Evolutionary conservation across 2,797 vertebrate species (phyloP).

Genomic region (Pagetopsis macropterus): DNA sequence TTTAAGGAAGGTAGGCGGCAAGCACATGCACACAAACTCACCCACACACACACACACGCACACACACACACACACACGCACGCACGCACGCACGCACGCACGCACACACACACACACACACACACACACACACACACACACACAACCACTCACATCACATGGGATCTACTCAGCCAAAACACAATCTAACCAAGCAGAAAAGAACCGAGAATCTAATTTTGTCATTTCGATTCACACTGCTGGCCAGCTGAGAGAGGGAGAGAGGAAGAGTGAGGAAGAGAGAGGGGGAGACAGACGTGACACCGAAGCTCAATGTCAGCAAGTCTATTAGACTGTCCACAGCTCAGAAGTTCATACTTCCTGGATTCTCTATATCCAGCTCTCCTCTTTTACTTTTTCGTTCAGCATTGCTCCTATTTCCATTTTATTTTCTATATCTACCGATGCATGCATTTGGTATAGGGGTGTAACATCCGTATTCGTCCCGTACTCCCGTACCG

Average conservation of each 20-base stretch:
- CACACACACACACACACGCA: neutral
- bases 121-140: neutral
- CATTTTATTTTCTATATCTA: slow-evolving; percentile 3
- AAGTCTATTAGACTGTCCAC: slow-evolving; percentile 58
- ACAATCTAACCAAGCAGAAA: slow-evolving; percentile 30
- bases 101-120: neutral
- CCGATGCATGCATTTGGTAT: neutral
- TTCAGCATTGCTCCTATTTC: neutral
- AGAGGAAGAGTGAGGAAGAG: slow-evolving; percentile 36
- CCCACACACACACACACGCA: slow-evolving; percentile 11
- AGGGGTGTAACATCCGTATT: no score
- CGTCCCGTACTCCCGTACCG: no score
- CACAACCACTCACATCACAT: slow-evolving; percentile 16
- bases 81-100: no score
- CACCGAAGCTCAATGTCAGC: slow-evolving; percentile 53
- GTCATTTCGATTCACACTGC: slow-evolving; percentile 57
- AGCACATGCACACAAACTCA: neutral
- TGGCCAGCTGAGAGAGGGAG: slow-evolving; percentile 47
- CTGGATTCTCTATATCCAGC: slow-evolving; percentile 52
- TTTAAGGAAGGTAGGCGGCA: slow-evolving; percentile 23
- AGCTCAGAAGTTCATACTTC: slow-evolving; percentile 39
- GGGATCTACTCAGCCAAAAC: slow-evolving; percentile 21
- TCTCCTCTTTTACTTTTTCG: slow-evolving; percentile 10
- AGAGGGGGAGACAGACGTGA: slow-evolving; percentile 30
- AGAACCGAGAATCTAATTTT: slow-evolving; percentile 43